Evolutionary conservation across 2,113 vertebrate species (phyloP).

Genomic region (Zeus faber): DNA sequence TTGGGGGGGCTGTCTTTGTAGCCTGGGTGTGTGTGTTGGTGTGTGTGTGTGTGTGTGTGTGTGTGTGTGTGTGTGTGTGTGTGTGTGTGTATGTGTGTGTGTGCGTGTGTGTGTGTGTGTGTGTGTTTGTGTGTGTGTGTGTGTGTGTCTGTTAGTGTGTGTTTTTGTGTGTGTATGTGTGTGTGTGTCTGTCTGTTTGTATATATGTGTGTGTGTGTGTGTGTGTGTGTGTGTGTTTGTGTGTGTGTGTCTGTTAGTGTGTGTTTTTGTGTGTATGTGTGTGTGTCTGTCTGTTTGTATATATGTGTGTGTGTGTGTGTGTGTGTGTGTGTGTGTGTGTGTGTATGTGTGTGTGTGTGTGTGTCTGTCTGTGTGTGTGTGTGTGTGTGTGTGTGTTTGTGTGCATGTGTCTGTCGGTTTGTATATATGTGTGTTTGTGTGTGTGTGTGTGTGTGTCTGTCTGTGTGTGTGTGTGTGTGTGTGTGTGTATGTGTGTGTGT

Average conservation of each 20-base stretch:
- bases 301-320: conserved; percentile 9
- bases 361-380: conserved; percentile 9
- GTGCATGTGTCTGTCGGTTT: conserved; percentile 12
- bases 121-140: conserved; percentile 53
- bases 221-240: not conserved
- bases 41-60: conserved; percentile 13
- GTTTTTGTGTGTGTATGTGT: no score
- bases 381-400: conserved; percentile 19
- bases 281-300: conserved; percentile 11
- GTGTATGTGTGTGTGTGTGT: conserved; percentile 7
- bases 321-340: conserved; percentile 19
- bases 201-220: conserved; percentile 7
- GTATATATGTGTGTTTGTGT: conserved; percentile 24
- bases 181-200: no score
- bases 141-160: conserved; percentile 53
- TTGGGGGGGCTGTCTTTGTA: conserved; percentile 58
- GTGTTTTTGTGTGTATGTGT: conserved; percentile 16
- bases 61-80: conserved; percentile 8
- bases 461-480: conserved; percentile 12
- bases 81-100: not conserved
- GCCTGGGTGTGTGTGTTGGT: conserved; percentile 27
- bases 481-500: conserved; percentile 13
- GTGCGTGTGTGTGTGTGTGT: conserved; percentile 46
- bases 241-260: conserved; percentile 13
- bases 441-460: conserved; percentile 14